Conservation (phyloP, 2,113 vertebrate species). For the Mobula hypostoma region DNA sequence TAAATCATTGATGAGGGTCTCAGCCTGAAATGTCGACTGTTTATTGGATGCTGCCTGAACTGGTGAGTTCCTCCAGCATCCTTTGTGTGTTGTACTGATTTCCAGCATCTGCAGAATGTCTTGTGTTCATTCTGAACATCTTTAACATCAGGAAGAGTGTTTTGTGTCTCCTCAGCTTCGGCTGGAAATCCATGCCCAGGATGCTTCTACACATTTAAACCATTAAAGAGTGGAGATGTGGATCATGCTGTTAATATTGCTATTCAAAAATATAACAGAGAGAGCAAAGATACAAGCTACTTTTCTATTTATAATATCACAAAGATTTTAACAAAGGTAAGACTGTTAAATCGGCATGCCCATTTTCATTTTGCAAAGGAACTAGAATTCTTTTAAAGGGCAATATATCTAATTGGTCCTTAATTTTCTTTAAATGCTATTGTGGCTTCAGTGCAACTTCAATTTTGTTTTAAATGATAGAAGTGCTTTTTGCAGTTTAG, state of each 20-base stretch:
- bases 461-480: neutral
- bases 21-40: too few relatives aligned
- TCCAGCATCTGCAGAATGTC: too few relatives aligned
- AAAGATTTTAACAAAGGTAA: neutral
- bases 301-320: conserved; percentile 25
- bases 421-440: neutral
- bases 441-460: neutral
- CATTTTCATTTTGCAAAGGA: neutral
- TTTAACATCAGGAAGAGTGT: neutral
- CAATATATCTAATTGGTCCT: neutral
- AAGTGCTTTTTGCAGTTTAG: neutral
- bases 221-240: neutral
- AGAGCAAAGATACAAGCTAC: conserved; percentile 27
- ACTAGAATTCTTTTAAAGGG: neutral
- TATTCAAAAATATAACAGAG: conserved; percentile 18
- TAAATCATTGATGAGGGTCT: too few relatives aligned
- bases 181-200: neutral
- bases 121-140: neutral
- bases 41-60: too few relatives aligned
- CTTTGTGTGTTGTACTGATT: too few relatives aligned
- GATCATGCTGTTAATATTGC: conserved; percentile 1
- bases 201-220: neutral
- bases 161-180: neutral
- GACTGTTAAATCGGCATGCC: neutral
- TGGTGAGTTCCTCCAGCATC: too few relatives aligned